These are phyloP conservation scores for Lepetodrilus schrolli DNA, from an alignment of 2,888 invertebrate species.

Conservation along the genomic window DNA sequence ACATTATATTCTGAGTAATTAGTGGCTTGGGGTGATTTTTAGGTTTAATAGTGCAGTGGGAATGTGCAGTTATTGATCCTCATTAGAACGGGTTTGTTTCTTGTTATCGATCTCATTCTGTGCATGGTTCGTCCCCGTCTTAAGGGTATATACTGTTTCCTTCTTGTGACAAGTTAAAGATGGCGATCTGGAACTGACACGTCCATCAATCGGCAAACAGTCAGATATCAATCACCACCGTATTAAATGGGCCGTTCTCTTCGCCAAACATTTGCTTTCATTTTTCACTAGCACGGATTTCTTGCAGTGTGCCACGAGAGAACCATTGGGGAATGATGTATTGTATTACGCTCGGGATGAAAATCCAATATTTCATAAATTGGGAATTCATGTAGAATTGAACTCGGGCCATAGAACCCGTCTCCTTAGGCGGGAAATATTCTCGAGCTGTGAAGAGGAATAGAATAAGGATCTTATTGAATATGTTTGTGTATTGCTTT, in stretches of 20 bases:
- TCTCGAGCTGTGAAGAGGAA: neutral
- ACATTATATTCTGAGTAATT: too few species aligned
- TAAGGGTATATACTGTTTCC: too few species aligned
- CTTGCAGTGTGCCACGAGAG: neutral
- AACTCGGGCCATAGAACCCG: neutral
- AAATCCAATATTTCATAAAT: neutral
- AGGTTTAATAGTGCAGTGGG: too few species aligned
- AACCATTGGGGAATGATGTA: neutral
- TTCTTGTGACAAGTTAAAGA: neutral
- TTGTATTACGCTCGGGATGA: neutral
- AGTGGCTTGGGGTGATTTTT: too few species aligned
- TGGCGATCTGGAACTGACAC: neutral
- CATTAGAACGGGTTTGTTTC: too few species aligned
- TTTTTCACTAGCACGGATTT: neutral
- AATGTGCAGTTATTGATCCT: too few species aligned
- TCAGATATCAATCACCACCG: neutral
- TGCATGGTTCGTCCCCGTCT: too few species aligned
- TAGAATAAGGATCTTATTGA: neutral
- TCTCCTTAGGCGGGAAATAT: neutral
- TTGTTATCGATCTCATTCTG: too few species aligned
- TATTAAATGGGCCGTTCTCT: neutral
- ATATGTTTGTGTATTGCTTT: neutral
- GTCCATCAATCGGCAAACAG: neutral
- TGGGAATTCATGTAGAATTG: neutral
- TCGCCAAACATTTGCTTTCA: neutral